Base-by-base conservation (phyloP, 2,113 vertebrate species). In the Cyanoderma ruficeps region DNA sequence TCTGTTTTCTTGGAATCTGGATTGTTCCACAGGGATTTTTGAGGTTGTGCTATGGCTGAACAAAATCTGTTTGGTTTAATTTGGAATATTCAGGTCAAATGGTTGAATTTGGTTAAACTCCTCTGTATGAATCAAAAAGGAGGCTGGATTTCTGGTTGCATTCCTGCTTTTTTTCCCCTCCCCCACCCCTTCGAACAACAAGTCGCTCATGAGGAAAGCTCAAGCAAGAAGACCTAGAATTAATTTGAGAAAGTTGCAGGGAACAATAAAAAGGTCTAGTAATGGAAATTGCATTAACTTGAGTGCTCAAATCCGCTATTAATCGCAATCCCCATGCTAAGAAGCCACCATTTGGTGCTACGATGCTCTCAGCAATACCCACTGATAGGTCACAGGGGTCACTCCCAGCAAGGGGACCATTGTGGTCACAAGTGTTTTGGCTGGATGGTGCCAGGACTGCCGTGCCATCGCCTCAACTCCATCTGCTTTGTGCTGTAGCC, bases 231-330 rank as follows among this genome's bases (percentile, higher is more conserved):
- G 90, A 83, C 56, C 60, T 59, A 77, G 72, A 74, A 86, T 95
- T 96, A 93, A 93, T 90, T n/a, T 86, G 85, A 81, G 90, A 94
- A 94, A 92, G 71, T 95, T 93, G 59, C 5, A 4, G 52, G 56
- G 75, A 87, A 78, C 0, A 5, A 92, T 70, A 79, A 59, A 82
- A 95, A 83, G 44, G 33, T 67, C 81, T 47, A 44, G 70, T 84
- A 91, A 87, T 89, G 65, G 84, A 79, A 94, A 89, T 25, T 55
- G 44, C 74, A 75, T 93, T 95, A 93, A 68, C 47, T 37, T 78
- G 81, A 94, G 69, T 82, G 89, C 91, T 92, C 83, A 49, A 68
- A 89, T 81, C 52, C 86, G 60, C 89, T 30, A 33, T 93, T 71
- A 83, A 77, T 49, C 9, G 1, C 76, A 89, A 70, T 71, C 87